Evolutionary conservation across 2,113 vertebrate species (phyloP), one percentile per base, ranked within the genome.

Genomic region (rabbit (Oryctolagus cuniculus)): DNA sequence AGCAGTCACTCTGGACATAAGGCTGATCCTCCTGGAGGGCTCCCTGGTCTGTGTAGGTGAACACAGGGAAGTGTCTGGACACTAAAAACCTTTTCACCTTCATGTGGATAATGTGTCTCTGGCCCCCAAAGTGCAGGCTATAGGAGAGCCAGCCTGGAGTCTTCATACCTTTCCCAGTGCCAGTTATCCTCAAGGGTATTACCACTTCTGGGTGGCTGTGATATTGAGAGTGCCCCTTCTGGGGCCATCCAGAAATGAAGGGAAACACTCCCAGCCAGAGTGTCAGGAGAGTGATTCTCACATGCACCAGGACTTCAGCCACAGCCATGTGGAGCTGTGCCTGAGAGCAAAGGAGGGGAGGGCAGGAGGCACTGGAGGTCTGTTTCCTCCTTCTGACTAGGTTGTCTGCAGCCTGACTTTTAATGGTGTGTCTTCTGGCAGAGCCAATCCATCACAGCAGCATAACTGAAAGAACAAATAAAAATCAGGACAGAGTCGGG

Each of bases 21-120:
- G 93, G 95, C 3, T 36, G 73, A 44, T 96, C 70, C 49, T 89
- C 74, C 7, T 78, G 64, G 21, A 92, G 75, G 34, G 25, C 75
- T 3, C 85, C 89, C 17, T 82, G 36, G 25, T 81, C 34, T 22
- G 55, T 77, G 70, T 92, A 93, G 24, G 93, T 95, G 77, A 96
- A 93, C 25, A 97, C 80, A 3, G 93, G 81, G 29, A 84, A 17
- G 17, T 34, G 44, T 55, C 16, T 77, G 49, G 78, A 69, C 19
- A 89, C 5, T 36, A 94, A 27, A 19, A 83, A 38, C 8, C 44
- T 87, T 6, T 64, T 72, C 22, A 10, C 11, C 38, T 80, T 79
- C 36, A 92, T 34, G 73, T 58, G 66, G 29, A 87, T 25, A 51
- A 79, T 29, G 8, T 79, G 51, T 63, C 83, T 72, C 53, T 92